Conservation (phyloP, 1,140 invertebrate species). For the Sarcophaga bullata region DNA sequence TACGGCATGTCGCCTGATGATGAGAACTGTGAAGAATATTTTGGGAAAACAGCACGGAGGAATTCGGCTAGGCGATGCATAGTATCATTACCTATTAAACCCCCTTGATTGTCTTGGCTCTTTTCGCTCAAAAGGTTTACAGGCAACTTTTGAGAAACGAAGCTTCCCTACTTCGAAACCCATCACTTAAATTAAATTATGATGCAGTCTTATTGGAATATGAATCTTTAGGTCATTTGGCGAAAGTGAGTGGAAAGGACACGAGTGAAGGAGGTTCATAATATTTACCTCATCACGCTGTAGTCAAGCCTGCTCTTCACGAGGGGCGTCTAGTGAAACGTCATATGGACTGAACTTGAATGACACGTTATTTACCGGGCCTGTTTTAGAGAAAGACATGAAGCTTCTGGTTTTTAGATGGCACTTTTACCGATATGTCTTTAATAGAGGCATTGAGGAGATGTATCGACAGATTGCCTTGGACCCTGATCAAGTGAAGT, state of each 20-base stretch:
- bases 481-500: background rate
- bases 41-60: background rate
- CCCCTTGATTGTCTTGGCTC: background rate
- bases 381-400: too few species aligned
- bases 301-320: background rate
- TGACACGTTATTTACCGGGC: background rate
- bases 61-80: background rate
- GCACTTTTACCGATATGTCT: too few species aligned
- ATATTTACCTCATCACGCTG: conserved; percentile 1
- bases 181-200: background rate
- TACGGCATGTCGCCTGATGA: background rate
- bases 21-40: background rate
- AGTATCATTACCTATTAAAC: background rate
- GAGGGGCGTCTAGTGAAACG: background rate
- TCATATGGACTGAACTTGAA: background rate
- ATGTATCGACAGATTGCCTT: conserved; percentile 31
- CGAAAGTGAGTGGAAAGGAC: background rate
- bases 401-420: too few species aligned
- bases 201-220: background rate
- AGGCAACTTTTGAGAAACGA: background rate
- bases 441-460: conserved; percentile 19
- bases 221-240: background rate
- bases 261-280: background rate
- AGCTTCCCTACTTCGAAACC: background rate
- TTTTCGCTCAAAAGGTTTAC: background rate